Conservation (phyloP, 2,797 vertebrate species). For the Halcyon chelicuti region DNA sequence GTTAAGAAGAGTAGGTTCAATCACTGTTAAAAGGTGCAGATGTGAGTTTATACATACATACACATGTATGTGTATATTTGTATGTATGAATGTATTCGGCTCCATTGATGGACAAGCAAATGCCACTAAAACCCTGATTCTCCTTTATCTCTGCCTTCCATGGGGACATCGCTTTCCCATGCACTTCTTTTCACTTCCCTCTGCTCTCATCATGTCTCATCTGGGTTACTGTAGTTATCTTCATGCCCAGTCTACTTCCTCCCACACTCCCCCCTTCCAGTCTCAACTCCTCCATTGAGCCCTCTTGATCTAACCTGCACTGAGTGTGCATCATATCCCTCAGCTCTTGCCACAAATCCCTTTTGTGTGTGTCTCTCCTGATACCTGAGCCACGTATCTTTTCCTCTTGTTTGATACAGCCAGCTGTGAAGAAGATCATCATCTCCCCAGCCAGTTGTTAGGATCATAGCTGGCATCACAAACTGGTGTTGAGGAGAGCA, state of each 20-base stretch:
- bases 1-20: background rate
- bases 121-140: background rate
- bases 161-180: background rate
- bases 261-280: background rate
- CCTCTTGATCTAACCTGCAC: fast-evolving
- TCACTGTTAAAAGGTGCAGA: background rate
- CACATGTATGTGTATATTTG: background rate
- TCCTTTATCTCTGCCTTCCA: background rate
- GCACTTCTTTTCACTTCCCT: background rate
- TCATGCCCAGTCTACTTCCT: background rate
- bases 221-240: background rate
- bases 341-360: background rate
- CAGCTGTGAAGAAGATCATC: background rate
- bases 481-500: background rate
- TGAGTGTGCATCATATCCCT: background rate
- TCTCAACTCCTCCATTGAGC: background rate
- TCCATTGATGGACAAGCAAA: background rate
- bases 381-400: background rate
- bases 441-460: background rate
- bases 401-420: background rate
- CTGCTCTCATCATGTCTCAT: background rate
- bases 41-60: background rate
- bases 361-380: background rate
- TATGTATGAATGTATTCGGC: background rate
- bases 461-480: background rate